Base-by-base conservation (phyloP, 2,113 vertebrate genomes). In the Hippolais icterina region DNA sequence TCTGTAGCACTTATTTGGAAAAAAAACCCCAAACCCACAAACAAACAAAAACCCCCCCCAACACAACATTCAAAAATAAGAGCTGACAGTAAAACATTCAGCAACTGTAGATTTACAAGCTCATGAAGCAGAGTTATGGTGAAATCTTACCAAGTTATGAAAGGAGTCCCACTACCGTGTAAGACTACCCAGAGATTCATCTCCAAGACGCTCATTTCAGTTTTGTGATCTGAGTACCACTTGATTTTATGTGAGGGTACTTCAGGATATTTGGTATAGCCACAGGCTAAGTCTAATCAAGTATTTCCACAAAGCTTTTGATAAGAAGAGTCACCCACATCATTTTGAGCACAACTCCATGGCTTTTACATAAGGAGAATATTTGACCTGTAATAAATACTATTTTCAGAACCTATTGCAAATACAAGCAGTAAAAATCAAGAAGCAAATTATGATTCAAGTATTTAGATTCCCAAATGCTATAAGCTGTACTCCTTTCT, bases 151-250 rank as follows among this genome's bases (percentile, higher is more conserved):
- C 1, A 83, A 71, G 70, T 47, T 11, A 8, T 31, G 7, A 74
- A 9, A 50, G 7, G 24, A 68, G 54, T 39, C 64, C 54, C 44
- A 33, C 15, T 31, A 13, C 18, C 54, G 46, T 0, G 0, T 20
- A 18, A 63, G 47, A 61, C 50, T 13, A 46, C 5, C 28, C 31
- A 61, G 52, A 87, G 25, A 77, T 21, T 27, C 0, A 3, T n/a
- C 47, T 71, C 41, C 46, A 89, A 10, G 31, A 72, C 18, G 64
- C 61, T 72, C 37, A 44, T 22, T 65, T 72, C 37, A 42, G 19
- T 63, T 89, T 19, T 44, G 25, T 42, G 16, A 63, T 15, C 57
- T 91, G 69, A 11, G 15, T 47, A 20, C n/a, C 39, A 18, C 66
- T 46, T 74, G 28, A 42, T n/a, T 81, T 64, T 46, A 65, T 15